phyloP scores from a whole-genome alignment of 2,113 vertebrate species.

The Enhydra lutris region DNA sequence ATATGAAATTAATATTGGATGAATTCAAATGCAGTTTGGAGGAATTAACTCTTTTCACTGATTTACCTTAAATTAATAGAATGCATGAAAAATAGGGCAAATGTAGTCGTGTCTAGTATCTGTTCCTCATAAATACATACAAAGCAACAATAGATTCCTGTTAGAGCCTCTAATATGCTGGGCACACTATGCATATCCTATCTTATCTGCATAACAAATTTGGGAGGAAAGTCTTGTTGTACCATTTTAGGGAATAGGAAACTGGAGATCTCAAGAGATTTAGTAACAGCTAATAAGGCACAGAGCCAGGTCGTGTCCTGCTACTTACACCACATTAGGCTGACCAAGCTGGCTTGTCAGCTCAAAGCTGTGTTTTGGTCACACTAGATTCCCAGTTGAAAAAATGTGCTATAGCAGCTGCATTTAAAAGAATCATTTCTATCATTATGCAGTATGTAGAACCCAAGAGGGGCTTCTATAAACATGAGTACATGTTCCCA shows the following conservation, averaged over 20 bases:
- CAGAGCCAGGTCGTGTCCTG: accelerated
- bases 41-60: not conserved
- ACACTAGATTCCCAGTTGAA: not conserved
- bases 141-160: not conserved
- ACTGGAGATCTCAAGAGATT: not conserved
- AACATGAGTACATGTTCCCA: conserved; percentile 57
- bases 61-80: not conserved
- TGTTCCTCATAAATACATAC: not conserved
- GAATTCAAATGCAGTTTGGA: not conserved
- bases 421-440: conserved; percentile 34
- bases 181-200: not conserved
- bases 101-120: not conserved
- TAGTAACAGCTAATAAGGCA: not conserved
- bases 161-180: not conserved
- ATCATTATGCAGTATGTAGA: conserved; percentile 19
- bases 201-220: not conserved
- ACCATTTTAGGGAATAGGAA: not conserved
- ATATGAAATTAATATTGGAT: not conserved
- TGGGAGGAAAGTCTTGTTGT: not conserved
- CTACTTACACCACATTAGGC: not conserved
- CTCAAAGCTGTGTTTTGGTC: not conserved
- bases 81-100: not conserved
- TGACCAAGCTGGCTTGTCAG: not conserved
- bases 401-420: not conserved
- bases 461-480: conserved; percentile 42